Base-by-base conservation (phyloP, 2,888 invertebrate species). In the Enchytraeus crypticus region DNA sequence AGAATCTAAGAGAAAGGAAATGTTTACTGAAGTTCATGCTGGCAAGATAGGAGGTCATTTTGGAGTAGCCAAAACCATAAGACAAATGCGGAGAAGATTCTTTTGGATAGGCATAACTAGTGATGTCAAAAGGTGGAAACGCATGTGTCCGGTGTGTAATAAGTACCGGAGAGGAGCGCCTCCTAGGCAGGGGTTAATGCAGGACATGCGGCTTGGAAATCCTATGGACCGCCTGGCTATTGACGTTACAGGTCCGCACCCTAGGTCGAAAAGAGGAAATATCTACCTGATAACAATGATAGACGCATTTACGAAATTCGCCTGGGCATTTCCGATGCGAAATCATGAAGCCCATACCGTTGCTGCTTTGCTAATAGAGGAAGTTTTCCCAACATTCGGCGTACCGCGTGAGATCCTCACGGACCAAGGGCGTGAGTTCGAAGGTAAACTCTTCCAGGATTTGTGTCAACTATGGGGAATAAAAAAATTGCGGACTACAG, bases 231-330 rank as follows among this genome's bases (percentile, higher is more conserved):
- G 38, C 11, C 38, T 38, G 38, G 8, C 11, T 18, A 38, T 38
- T 18, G 57, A 57, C 23, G 29, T 57, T 5, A 21, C 34, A 8
- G 57, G 57, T 55, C 57, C 57, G 8, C 34, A 43, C n/a, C 58
- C 58, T 5, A 27, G 4, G 11, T 26, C 29, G 5, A 23, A 51
- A 5, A 53, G n/a, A 2, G 59, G 59, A 3, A 8, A 59, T 53
- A 4, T 27, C 3, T 55, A 53, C 29, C 33, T 59, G 5, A 14
- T 59, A 2, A 26, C 30, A 2, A 26, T 53, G 4, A 30, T 34
- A 21, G 59, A 54, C 5, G 2, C 5, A 2, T 59, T 59, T 26
- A 59, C 59, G 3, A 51, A 53, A 43, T 59, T 32, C n/a, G 59
- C 32, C 34, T 32, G 53, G 21, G 32, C 51, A 2, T 23, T 51